A percentile compares a stretch with the other conserved stretches of the same genome.
Evolutionary conservation across 2,113 vertebrate species (phyloP).

Genomic region (Strix uralensis): DNA sequence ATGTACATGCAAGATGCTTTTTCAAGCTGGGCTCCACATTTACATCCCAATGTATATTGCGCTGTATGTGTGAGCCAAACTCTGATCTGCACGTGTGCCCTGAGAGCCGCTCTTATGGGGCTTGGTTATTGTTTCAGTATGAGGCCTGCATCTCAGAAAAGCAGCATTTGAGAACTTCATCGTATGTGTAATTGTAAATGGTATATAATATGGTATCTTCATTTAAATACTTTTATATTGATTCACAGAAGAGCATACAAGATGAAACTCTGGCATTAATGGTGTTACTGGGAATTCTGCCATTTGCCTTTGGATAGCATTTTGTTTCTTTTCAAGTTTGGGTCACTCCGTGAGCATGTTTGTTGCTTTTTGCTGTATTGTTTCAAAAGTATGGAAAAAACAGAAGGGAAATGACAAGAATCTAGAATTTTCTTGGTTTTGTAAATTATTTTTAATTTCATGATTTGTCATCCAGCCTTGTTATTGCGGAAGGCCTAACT

Average conservation of each 20-base stretch:
- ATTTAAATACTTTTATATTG: neutral
- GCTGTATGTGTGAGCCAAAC: neutral
- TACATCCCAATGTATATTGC: neutral
- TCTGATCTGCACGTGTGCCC: neutral
- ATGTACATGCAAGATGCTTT: neutral
- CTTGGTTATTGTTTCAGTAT: neutral
- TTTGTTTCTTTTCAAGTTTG: constrained; percentile 32
- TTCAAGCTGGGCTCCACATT: neutral
- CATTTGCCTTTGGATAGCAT: constrained; percentile 46
- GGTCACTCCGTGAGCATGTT: neutral
- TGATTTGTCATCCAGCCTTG: neutral
- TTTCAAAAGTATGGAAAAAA: neutral
- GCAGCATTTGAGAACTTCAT: neutral
- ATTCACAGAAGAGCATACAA: neutral
- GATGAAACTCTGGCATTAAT: neutral
- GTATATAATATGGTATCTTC: neutral
- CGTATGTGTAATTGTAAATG: neutral
- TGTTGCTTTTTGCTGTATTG: constrained; percentile 3
- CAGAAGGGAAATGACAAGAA: neutral
- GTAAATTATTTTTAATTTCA: neutral
- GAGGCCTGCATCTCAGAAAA: neutral
- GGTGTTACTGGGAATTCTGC: constrained; percentile 34
- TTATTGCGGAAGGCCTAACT: neutral
- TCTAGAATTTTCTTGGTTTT: neutral
- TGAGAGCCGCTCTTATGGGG: fast-evolving